These are phyloP conservation scores for Pseudobourletiella spinata DNA, from an alignment of 1,140 invertebrate species.

Conservation along the genomic window DNA sequence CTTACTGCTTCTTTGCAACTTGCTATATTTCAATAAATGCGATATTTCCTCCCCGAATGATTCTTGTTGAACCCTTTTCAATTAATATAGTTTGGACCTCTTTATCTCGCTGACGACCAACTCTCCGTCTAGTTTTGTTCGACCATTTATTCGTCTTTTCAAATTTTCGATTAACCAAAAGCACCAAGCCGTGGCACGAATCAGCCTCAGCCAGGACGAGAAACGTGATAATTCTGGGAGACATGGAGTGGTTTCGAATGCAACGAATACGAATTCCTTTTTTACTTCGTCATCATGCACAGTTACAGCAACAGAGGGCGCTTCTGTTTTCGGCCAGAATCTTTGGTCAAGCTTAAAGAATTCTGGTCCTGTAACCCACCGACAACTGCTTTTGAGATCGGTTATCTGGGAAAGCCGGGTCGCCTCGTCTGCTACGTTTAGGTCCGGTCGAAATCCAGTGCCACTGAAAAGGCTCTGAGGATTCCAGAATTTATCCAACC, in stretches of 20 bases:
- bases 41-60: too few species aligned
- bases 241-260: too few species aligned
- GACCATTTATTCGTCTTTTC: too few species aligned
- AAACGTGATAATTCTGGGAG: background rate
- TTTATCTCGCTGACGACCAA: too few species aligned
- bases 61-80: too few species aligned
- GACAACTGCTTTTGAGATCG: constrained; percentile 2
- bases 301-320: too few species aligned
- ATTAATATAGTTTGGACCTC: too few species aligned
- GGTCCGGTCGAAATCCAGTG: constrained; percentile 6
- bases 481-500: constrained; percentile 29
- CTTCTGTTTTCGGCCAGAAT: constrained; percentile 20
- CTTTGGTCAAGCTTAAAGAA: constrained; percentile 1
- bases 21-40: too few species aligned
- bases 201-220: constrained; percentile 2
- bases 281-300: background rate
- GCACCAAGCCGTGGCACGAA: constrained; percentile 6
- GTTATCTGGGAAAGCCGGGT: constrained; percentile 20
- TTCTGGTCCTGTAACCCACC: constrained; percentile 24
- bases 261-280: background rate
- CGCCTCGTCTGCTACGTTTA: constrained; percentile 14
- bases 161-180: constrained; percentile 1
- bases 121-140: too few species aligned
- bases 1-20: too few species aligned
- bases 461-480: background rate